These are phyloP conservation scores for Hyles lineata DNA, from an alignment of 2,888 invertebrate genomes.

Conservation along the genomic window DNA sequence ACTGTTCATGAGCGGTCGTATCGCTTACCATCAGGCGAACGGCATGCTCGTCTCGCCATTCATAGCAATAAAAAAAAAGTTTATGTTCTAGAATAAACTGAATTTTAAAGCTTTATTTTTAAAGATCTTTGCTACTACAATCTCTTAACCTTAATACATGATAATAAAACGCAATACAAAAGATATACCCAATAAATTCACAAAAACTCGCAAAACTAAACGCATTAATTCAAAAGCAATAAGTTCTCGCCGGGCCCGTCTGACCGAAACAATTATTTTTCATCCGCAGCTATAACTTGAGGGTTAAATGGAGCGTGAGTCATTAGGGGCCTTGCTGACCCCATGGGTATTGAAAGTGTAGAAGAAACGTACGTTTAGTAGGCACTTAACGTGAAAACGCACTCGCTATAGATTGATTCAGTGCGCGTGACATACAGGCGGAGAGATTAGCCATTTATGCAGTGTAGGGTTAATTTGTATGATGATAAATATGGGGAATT, in stretches of 20 bases:
- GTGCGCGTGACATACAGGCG: constrained; percentile 30
- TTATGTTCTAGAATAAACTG: no score
- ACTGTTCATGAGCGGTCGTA: no score
- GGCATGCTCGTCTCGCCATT: no score
- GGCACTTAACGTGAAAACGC: constrained; percentile 38
- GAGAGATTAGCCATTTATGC: not conserved
- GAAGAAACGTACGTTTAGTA: constrained; percentile 40
- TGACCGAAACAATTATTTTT: constrained; percentile 57
- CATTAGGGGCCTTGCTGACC: constrained; percentile 52
- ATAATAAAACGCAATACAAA: not conserved
- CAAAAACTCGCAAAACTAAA: not conserved
- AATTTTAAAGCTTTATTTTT: no score
- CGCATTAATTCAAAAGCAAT: constrained; percentile 23
- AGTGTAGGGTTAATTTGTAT: no score
- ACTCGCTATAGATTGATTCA: constrained; percentile 39
- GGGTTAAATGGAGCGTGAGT: constrained; percentile 61
- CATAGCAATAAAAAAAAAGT: no score
- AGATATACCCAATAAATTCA: not conserved
- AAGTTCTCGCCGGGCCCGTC: constrained; percentile 20
- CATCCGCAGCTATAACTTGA: constrained; percentile 54
- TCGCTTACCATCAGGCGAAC: no score
- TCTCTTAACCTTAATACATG: not conserved
- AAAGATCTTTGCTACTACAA: not conserved
- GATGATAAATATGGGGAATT: not conserved
- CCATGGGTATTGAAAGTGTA: constrained; percentile 58